A percentile compares a stretch with the other conserved stretches of the same genome.
phyloP scores from a whole-genome alignment of 2,113 vertebrate genomes.

The Nipponia nippon region DNA sequence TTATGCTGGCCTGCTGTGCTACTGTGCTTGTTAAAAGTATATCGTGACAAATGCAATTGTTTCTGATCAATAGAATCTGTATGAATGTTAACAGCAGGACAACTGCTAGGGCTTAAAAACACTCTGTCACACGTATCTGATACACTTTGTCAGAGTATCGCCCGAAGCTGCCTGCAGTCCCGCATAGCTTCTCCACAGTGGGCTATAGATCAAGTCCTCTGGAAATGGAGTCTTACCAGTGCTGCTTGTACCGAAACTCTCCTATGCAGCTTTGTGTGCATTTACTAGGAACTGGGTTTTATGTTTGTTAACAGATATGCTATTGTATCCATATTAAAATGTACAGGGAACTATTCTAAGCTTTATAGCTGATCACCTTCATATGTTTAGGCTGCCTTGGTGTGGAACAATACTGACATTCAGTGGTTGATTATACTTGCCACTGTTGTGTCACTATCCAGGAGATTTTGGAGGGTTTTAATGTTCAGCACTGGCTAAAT shows the following conservation, averaged over 20 bases:
- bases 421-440: conserved; percentile 26
- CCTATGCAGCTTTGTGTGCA: not conserved
- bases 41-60: not conserved
- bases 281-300: not conserved
- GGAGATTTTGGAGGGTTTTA: conserved; percentile 48
- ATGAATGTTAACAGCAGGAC: not conserved
- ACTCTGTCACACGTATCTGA: rapidly evolving
- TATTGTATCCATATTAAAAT: conserved; percentile 16
- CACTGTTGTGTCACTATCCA: not conserved
- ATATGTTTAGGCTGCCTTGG: not conserved
- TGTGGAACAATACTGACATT: conserved; percentile 53
- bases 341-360: not conserved
- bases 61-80: not conserved
- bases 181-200: not conserved
- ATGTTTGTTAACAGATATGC: not conserved
- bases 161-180: not conserved
- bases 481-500: not conserved
- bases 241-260: not conserved
- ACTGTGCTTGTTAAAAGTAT: not conserved
- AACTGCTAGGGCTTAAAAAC: not conserved
- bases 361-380: conserved; percentile 27
- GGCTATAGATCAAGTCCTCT: not conserved
- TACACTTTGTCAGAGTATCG: rapidly evolving
- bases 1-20: not conserved
- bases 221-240: not conserved